A percentile compares a stretch with the other conserved stretches of the same genome.
These are phyloP conservation scores for Autographa pulchrina DNA, from an alignment of 2,888 invertebrate species.

Conservation along the genomic window DNA sequence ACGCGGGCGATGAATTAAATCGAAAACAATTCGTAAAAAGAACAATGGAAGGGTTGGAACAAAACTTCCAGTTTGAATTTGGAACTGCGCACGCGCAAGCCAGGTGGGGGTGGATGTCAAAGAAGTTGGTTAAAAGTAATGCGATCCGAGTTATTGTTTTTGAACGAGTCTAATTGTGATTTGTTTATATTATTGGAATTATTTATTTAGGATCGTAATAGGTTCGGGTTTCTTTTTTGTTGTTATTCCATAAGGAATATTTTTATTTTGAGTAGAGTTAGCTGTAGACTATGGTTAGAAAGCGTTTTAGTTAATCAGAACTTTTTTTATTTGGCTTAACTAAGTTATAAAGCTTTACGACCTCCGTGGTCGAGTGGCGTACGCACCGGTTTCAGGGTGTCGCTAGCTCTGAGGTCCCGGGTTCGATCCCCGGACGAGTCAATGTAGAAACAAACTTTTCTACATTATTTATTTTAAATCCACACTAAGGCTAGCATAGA, in stretches of 20 bases:
- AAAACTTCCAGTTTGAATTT: conserved; percentile 63
- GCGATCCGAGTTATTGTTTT: conserved; percentile 58
- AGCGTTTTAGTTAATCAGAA: no score
- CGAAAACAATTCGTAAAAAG: conserved; percentile 67
- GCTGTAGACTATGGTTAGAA: no score
- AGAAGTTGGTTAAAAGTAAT: conserved; percentile 57
- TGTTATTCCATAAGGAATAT: not conserved
- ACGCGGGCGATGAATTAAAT: conserved; percentile 65
- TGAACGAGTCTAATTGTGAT: conserved; percentile 41
- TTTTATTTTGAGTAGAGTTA: not conserved
- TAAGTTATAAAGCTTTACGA: no score
- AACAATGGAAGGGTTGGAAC: conserved; percentile 64
- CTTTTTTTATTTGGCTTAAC: no score
- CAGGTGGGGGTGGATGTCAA: conserved; percentile 61
- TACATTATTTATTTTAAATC: no score
- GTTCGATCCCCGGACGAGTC: no score
- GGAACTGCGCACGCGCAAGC: conserved; percentile 64
- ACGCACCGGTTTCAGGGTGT: no score
- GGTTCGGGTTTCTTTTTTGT: not conserved
- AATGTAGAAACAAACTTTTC: no score
- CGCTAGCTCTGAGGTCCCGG: no score
- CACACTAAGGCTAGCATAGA: no score
- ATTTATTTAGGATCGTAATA: conserved; percentile 18
- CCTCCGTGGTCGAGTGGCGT: no score
- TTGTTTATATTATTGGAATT: conserved; percentile 31